Base-by-base conservation (phyloP, 2,797 vertebrate species). In the Capromys pilorides region DNA sequence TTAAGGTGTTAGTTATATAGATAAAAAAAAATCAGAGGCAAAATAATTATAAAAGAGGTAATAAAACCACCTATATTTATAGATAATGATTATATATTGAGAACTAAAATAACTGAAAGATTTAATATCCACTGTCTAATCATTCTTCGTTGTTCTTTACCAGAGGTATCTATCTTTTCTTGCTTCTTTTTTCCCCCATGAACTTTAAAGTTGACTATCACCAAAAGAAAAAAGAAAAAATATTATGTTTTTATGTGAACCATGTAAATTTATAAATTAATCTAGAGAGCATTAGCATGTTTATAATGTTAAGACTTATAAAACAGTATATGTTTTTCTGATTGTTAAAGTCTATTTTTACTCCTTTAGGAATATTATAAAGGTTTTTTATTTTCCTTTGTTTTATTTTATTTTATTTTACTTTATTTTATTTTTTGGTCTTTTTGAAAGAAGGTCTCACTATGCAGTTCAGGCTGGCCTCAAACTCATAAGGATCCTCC, bases 221-320 rank as follows among this genome's bases (percentile, higher is more conserved):
- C 26, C 19, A 69, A 21, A 4, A 41, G 26, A 14, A 81, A 36
- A 33, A 64, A 31, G 24, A 24, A 41, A 73, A 73, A 73, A 41
- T 54, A 41, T n/a, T 41, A 62, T 79, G 59, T 77, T 91, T 95
- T 85, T 77, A 88, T 77, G 88, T 69, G 24, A n/a, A 78, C 71
- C 33, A 71, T 82, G 59, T 88, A 71, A 75, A 64, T n/a, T 93
- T 77, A 86, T 78, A 96, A 86, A 89, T 86, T 89, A 82, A 78
- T 33, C 59, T 61, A 87, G 14, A 28, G 64, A 93, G n/a, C 88
- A 94, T 0, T 54, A 61, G 81, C 51, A 61, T 77, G 51, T 81
- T 93, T 61, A 88, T 45, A 79, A 90, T 59, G 8, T 49, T 79
- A 57, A 80, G 13, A 88, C 6, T 67, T 51, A 73, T 88, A 94